Base-by-base conservation (phyloP, 2,797 vertebrate genomes). In the Nasua narica region DNA sequence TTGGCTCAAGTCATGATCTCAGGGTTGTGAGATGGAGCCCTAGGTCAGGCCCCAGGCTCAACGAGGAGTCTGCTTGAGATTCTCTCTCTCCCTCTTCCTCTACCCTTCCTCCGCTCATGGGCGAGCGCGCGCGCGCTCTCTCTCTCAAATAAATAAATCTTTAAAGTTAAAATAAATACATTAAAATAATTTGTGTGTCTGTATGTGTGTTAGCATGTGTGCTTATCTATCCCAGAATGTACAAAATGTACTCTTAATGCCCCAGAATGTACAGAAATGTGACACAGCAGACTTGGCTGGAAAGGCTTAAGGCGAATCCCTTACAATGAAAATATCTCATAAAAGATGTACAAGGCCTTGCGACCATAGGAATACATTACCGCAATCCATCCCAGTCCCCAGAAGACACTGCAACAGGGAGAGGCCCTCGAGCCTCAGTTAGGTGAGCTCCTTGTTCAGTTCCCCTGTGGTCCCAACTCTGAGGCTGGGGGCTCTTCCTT, bases 351-450 rank as follows among this genome's bases (percentile, higher is more conserved):
- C 18, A 27, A 70, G 83, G 54, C 29, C 25, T 9, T 54, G 2
- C 3, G 27, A 60, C 23, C 83, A 40, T 5, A 6, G 7, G 76
- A n/a, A 91, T 5, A 16, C 29, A 56, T 48, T 7, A 0, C 25
- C 0, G 5, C 77, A 40, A 12, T 7, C 11, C 2, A 0, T 21
- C 14, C 25, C 16, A 18, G 81, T 23, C 12, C 46, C 12, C 43
- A 6, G 37, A 46, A 77, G 77, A 43, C 13, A 15, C 43, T 14
- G 35, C 50, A 62, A 35, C 40, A 48, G 67, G 25, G 9, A 76
- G 37, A 56, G 15, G 14, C 32, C 67, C 32, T 83, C 0, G 0
- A 12, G 43, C 19, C n/a, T 43, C 29, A 35, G n/a, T 76, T 3
- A 67, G 27, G n/a, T 0, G 21, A 74, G n/a, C 16, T 56, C 7